phyloP scores from a whole-genome alignment of 1,140 invertebrate species.

The Yoshiicerus persimilis region DNA sequence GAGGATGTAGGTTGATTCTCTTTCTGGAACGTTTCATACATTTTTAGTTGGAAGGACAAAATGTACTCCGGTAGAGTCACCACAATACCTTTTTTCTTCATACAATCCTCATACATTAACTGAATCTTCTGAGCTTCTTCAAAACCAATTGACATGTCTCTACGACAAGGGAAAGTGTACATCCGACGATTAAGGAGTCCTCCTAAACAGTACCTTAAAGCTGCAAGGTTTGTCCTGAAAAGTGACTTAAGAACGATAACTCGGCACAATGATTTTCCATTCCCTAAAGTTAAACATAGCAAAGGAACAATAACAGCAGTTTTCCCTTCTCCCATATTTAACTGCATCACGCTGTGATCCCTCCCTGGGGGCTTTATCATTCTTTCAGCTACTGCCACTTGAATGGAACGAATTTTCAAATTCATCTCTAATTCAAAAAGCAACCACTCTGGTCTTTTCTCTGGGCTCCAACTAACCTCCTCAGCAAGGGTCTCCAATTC shows the following conservation, averaged over 20 bases:
- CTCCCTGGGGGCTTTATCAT: constrained; percentile 28
- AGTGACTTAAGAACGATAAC: constrained; percentile 40
- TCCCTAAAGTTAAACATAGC: constrained; percentile 27
- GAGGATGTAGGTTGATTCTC: not conserved
- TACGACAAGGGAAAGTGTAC: constrained; percentile 37
- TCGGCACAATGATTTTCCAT: constrained; percentile 25
- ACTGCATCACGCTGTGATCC: constrained; percentile 35
- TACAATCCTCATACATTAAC: constrained; percentile 33
- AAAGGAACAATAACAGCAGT: constrained; percentile 47
- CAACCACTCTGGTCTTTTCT: constrained; percentile 38
- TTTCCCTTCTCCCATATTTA: constrained; percentile 49
- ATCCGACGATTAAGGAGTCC: constrained; percentile 36
- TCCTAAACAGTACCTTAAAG: constrained; percentile 35
- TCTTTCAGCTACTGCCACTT: constrained; percentile 37
- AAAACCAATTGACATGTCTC: constrained; percentile 24
- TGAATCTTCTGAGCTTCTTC: not conserved
- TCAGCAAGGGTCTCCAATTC: not conserved
- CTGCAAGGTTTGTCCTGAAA: constrained; percentile 26
- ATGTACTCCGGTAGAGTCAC: constrained; percentile 39
- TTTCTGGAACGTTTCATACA: constrained; percentile 5
- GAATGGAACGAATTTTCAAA: constrained; percentile 30
- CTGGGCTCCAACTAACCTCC: constrained; percentile 33
- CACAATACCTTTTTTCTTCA: constrained; percentile 1
- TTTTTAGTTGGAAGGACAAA: constrained; percentile 39
- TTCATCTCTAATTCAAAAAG: constrained; percentile 44